Conservation (phyloP, 2,113 vertebrate genomes). For the Potamarius usumacintae region DNA sequence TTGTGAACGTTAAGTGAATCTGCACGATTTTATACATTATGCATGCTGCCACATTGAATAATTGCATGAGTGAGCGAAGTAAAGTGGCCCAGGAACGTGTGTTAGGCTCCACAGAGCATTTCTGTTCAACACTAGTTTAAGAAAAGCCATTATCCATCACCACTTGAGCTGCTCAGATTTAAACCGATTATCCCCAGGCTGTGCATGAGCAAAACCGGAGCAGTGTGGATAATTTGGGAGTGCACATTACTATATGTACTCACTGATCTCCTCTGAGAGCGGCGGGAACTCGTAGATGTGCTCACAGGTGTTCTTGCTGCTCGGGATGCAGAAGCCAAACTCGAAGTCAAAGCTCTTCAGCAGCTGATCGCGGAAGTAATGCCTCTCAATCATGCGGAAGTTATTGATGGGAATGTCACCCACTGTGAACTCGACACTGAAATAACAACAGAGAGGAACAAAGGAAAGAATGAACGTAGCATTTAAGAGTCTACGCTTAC, state of each 20-base stretch:
- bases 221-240: not conserved
- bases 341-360: conserved; percentile 98
- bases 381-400: conserved; percentile 97
- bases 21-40: not conserved
- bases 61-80: not conserved
- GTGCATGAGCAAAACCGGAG: not conserved
- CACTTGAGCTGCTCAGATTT: not conserved
- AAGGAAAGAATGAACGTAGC: no score
- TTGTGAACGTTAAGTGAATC: not conserved
- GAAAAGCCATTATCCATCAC: not conserved
- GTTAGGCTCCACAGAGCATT: not conserved
- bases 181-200: not conserved
- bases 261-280: conserved; percentile 92
- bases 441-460: conserved; percentile 28
- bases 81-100: not conserved
- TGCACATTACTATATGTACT: conserved; percentile 56
- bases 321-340: conserved; percentile 97
- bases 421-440: conserved; percentile 94
- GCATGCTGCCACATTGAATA: not conserved
- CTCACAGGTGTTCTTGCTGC: conserved; percentile 97
- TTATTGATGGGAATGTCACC: conserved; percentile 93
- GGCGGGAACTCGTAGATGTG: conserved; percentile 97
- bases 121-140: not conserved
- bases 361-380: conserved; percentile 92
- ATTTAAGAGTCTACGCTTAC: not conserved